Base-by-base conservation (phyloP, 2,113 vertebrate species). In the Neolamprologus tretocephalus region DNA sequence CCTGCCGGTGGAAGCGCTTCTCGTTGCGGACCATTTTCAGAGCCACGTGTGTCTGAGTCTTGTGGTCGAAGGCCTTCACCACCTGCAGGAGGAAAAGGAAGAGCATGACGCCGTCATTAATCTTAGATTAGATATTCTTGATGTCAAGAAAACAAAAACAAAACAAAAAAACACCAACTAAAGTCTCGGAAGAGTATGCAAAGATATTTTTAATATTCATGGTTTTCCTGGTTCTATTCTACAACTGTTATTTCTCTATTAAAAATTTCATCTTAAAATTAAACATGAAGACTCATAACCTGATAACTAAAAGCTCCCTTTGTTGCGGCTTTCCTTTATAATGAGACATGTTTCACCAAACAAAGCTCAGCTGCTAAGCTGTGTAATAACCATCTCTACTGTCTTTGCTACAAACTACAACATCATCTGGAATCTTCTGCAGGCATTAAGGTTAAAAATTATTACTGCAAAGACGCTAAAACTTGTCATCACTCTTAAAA, bases 21-120 rank as follows among this genome's bases (percentile, higher is more conserved):
- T 99, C 98, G 2, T 99, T 99, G 71, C 99, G 97, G 92, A 99
- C 99, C 98, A 99, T 99, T 96, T 99, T 99, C 87, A 99, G 96
- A 28, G 99, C 99, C 92, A 99, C 97, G 0, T 99, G 98, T 92
- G 97, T 96, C 96, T 99, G 98, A 68, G 96, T 93, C 95, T 98
- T 99, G 95, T 99, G 99, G 95, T 99, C 99, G 0, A 98, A 99
- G 87, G 98, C 98, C 92, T 99, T 99, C 92, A 99, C 98, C 92
- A 99, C 99, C 94, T 96, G 80, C 37, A 71, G 61, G 21, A 26
- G 4, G 75, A 21, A 7, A 71, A 23, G 16, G 1, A 82, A 8
- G 9, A 40, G 17, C 26, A 51, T 1, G 9, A 61, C 1, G 6
- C 4, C 14, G 7, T 82, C 13, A 82, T 45, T 23, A 17, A 45